Conservation (phyloP, 2,113 vertebrate genomes). For the Salvelinus sp. region DNA sequence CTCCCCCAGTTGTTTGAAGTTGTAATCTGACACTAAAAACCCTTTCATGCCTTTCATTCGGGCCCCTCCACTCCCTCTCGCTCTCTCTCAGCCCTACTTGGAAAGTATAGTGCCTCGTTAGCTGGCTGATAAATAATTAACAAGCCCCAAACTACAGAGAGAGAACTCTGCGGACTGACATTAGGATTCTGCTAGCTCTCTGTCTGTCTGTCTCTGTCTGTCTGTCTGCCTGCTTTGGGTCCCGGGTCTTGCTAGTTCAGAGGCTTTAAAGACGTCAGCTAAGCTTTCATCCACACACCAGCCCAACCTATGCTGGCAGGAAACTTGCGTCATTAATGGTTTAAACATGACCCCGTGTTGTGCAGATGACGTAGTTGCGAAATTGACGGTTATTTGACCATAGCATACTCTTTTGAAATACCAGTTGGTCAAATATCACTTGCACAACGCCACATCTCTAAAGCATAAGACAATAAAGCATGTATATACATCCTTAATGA, state of each 20-base stretch:
- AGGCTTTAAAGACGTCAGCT: neutral
- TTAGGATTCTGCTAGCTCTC: slow-evolving; percentile 3
- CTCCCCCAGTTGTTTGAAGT: neutral
- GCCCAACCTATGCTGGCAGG: too few species aligned
- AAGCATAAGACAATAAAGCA: too few species aligned
- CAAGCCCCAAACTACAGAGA: slow-evolving; percentile 1
- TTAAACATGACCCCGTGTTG: neutral
- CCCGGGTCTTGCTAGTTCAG: neutral
- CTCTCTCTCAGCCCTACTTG: slow-evolving; percentile 8
- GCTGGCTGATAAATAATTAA: slow-evolving; percentile 57
- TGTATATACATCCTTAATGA: too few species aligned
- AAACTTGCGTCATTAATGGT: neutral
- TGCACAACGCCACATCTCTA: too few species aligned
- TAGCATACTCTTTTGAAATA: neutral
- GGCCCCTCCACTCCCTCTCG: slow-evolving; percentile 23
- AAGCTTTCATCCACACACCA: too few species aligned
- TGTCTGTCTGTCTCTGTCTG: neutral
- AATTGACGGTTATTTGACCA: too few species aligned
- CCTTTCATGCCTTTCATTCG: slow-evolving; percentile 34
- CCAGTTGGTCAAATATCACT: neutral
- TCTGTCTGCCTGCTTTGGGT: neutral
- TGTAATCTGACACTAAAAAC: slow-evolving; percentile 25
- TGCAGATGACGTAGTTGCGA: slow-evolving; percentile 10
- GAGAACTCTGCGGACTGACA: neutral
- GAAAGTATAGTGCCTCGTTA: slow-evolving; percentile 14